Evolutionary conservation across 2,797 vertebrate genomes (phyloP).

Genomic region (Rhincodon typus): DNA sequence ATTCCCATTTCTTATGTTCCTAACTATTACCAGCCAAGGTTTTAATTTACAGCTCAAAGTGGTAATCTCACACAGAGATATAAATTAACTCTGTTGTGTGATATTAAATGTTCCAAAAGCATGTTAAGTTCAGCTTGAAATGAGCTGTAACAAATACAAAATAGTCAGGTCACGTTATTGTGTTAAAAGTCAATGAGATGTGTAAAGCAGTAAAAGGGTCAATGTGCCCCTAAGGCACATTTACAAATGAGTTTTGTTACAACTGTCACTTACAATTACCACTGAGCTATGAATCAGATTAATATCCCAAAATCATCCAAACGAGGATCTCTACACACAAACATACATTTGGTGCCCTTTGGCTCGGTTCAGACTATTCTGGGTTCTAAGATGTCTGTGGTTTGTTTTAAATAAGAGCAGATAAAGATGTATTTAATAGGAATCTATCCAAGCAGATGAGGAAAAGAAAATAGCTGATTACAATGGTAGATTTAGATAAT

Average conservation of each 20-base stretch:
- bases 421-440: too few relatives aligned
- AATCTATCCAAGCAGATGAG: too few relatives aligned
- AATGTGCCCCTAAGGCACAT: background rate
- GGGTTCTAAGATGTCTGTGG: background rate
- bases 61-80: background rate
- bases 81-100: background rate
- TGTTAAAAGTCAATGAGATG: slow-evolving; percentile 14
- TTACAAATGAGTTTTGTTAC: slow-evolving; percentile 21
- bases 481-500: too few relatives aligned
- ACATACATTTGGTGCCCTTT: too few relatives aligned
- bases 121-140: background rate
- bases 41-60: background rate
- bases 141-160: slow-evolving; percentile 12
- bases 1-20: background rate
- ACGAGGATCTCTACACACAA: background rate
- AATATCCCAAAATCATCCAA: background rate
- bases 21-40: background rate
- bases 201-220: background rate
- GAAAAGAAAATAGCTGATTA: too few relatives aligned
- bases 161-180: background rate
- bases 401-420: background rate
- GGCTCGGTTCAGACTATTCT: background rate
- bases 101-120: background rate
- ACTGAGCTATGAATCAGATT: background rate
- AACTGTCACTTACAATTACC: slow-evolving; percentile 1